Base-by-base conservation (phyloP, 2,113 vertebrate species). In the Malurus alboscapulatus region DNA sequence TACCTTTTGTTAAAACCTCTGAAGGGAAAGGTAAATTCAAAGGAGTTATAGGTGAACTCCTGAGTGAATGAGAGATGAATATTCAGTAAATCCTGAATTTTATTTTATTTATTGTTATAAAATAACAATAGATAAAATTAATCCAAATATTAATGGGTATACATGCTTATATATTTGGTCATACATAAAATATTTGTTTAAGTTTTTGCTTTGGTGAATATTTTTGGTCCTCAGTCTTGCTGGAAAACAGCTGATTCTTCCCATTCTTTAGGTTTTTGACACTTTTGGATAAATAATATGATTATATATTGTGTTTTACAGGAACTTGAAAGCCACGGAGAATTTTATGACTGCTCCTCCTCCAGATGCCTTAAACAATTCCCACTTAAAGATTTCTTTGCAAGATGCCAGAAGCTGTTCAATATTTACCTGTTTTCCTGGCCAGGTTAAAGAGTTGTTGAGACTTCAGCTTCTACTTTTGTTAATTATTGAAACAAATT, bases 261-360 rank as follows among this genome's bases (percentile, higher is more conserved):
- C 66, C 12, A 62, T 4, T 10, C 62, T 72, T 78, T 84, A 6
- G 32, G 7, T 47, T 18, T 69, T 61, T 58, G 57, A 25, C 40
- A 12, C 12, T 18, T 5, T 5, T 6, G 25, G 40, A 10, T 50
- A 71, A 54, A 25, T 20, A 0, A 5, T 45, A 45, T 3, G 1
- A 44, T 87, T 75, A 40, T 47, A 10, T 26, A 12, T 34, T 51
- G 6, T 21, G 15, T 54, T 57, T 54, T 22, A 40, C 3, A 54
- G 13, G 21, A 76, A 27, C 2, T 14, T 30, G 12, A 83, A 68
- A 73, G 6, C 6, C n/a, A 14, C 1, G 3, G 38, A 40, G 68
- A 61, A 50, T 20, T 59, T 68, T 53, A 2, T 17, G 2, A 7
- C 14, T 81, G 12, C 4, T 74, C 14, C 44, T 88, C 19, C 16